Evolutionary conservation across 2,888 invertebrate genomes (phyloP), one percentile per base, ranked within the genome.

Genomic region (Gonocerus acuteangulatus): DNA sequence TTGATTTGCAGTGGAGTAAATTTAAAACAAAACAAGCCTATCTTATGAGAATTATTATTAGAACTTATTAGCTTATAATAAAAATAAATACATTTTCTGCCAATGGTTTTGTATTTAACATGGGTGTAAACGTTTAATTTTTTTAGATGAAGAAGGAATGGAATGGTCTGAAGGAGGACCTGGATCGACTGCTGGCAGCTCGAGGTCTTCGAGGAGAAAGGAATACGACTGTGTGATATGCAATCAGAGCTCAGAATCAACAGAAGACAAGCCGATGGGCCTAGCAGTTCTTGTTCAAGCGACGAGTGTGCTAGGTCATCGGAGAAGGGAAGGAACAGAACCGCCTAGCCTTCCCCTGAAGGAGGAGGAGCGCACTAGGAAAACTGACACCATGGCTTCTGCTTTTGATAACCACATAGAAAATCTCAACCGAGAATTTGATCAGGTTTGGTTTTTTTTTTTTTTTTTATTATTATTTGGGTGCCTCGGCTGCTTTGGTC

Each of bases 141-240:
- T 75, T 74, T 52, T 72, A 77, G 69, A 72, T 74, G 74, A 77
- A 59, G 69, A 70, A 65, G 73, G 78, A 67, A 83, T 82, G 82
- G 85, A 85, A 69, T 84, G 83, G 78, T 67, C 65, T 32, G 70
- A 70, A 27, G 75, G 75, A 45, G 77, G 77, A 63, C 60, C 61
- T 18, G 66, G 65, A 44, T 54, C 60, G 9, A 49, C 66, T 2
- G 65, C 65, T 39, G 56, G 57, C 15, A 56, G 64, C 7, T 59
- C 64, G 34, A 72, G 79, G 15, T 81, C 83, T 68, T 80, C 81
- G 68, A 77, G 76, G 62, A 80, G 79, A 65, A 79, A 81, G 65
- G 89, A 90, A 74, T 95, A 93, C 76, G 90, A 94, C 75, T 96
- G 96, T 77, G 94, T 92, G 66, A 96, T 96, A 70, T 96, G 96